These are phyloP conservation scores for Eupleurogrammus muticus DNA, from an alignment of 2,797 vertebrate genomes.

Conservation along the genomic window DNA sequence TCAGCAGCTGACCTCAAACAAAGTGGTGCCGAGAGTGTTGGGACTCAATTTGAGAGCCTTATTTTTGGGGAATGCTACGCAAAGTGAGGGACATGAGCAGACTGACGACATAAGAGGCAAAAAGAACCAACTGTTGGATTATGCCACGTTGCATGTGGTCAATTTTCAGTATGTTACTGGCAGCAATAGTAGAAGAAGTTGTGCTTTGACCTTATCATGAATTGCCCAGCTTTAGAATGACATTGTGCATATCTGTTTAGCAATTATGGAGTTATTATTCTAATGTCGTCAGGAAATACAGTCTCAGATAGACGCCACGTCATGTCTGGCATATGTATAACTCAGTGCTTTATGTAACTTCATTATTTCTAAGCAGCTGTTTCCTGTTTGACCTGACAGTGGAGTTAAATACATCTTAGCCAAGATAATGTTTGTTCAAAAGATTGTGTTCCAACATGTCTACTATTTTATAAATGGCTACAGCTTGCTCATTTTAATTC, in stretches of 20 bases:
- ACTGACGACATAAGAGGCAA: slow-evolving; percentile 13
- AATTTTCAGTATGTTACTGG: background rate
- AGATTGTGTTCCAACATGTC: slow-evolving; percentile 1
- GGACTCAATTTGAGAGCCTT: slow-evolving; percentile 45
- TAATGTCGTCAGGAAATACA: background rate
- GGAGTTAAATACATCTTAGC: slow-evolving; percentile 9
- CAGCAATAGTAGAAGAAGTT: background rate
- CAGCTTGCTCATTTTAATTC: slow-evolving; percentile 35
- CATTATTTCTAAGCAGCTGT: slow-evolving; percentile 51
- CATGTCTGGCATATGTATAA: slow-evolving; percentile 17
- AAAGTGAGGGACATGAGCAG: slow-evolving; percentile 29
- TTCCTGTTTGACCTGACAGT: slow-evolving; percentile 37
- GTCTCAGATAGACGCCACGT: background rate
- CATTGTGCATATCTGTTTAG: slow-evolving; percentile 4
- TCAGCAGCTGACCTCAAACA: slow-evolving; percentile 68
- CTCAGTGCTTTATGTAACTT: slow-evolving; percentile 23
- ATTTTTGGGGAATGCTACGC: slow-evolving; percentile 28
- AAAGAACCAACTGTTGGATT: background rate
- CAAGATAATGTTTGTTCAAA: slow-evolving; percentile 1
- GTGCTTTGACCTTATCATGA: background rate
- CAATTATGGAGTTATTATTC: slow-evolving; percentile 25
- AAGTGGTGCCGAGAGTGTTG: slow-evolving; percentile 50
- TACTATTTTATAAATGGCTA: background rate
- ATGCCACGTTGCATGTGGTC: background rate
- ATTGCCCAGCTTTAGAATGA: background rate